Conservation (phyloP, 2,797 vertebrate species). For the Pagetopsis macropterus region DNA sequence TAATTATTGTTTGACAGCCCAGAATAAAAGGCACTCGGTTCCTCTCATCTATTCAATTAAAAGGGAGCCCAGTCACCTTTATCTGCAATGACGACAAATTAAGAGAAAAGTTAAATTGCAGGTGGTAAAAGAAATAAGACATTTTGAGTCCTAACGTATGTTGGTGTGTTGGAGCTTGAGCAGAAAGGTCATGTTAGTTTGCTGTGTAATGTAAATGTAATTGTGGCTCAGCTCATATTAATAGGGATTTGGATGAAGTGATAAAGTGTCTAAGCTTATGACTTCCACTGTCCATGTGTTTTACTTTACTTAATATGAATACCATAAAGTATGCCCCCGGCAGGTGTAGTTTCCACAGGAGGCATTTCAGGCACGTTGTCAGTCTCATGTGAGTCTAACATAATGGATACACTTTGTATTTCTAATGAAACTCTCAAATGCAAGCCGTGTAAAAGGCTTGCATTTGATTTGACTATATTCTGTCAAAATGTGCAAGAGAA, state of each 20-base stretch:
- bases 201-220: background rate
- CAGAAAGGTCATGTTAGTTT: background rate
- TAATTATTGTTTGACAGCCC: constrained; percentile 45
- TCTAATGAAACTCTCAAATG: background rate
- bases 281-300: background rate
- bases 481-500: background rate
- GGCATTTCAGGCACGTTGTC: background rate
- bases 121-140: background rate
- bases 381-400: background rate
- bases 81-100: constrained; percentile 29
- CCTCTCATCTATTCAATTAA: constrained; percentile 52
- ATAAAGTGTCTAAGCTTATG: constrained; percentile 3
- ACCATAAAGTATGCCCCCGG: background rate
- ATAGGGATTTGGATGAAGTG: background rate
- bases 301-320: background rate
- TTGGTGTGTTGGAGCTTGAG: background rate
- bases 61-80: constrained; percentile 33
- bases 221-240: background rate
- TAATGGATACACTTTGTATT: background rate
- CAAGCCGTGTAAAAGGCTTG: too few species aligned
- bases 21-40: constrained; percentile 23
- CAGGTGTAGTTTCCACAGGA: background rate
- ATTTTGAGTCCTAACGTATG: background rate
- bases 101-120: constrained; percentile 32
- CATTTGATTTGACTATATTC: background rate